Conservation (phyloP, 1,140 invertebrate genomes). For the Ladona fulva region DNA sequence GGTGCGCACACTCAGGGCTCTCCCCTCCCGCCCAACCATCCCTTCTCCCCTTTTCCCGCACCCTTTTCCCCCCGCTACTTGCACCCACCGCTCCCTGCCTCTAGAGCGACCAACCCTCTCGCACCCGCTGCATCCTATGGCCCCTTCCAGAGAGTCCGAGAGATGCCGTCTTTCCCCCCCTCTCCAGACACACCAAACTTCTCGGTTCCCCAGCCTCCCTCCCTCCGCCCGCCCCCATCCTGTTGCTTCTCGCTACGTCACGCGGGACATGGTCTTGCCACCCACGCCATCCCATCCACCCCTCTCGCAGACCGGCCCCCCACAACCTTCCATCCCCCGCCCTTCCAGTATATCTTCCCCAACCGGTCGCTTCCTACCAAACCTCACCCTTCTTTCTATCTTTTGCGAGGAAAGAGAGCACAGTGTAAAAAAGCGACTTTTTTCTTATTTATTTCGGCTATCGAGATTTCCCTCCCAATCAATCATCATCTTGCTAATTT, state of each 20-base stretch:
- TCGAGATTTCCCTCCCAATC: background rate
- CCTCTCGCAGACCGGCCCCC: background rate
- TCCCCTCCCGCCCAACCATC: background rate
- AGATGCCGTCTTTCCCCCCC: no score
- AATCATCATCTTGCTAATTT: background rate
- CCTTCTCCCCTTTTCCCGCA: background rate
- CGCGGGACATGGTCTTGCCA: background rate
- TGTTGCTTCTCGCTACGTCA: conserved; percentile 7
- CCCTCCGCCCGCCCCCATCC: background rate
- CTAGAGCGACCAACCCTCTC: background rate
- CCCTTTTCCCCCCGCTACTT: background rate
- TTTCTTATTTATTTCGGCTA: no score
- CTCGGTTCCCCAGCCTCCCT: background rate
- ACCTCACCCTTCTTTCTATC: no score
- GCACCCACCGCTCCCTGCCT: background rate
- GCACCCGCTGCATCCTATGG: background rate
- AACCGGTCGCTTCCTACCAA: background rate
- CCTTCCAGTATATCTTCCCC: background rate
- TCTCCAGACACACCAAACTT: background rate
- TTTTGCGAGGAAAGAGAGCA: no score
- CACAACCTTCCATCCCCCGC: background rate
- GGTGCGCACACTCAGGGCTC: background rate
- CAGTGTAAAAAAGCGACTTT: background rate
- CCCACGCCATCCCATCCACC: background rate
- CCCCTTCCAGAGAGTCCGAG: background rate